Conservation (phyloP, 2,797 vertebrate genomes). For the Sebastes taczanowskii region DNA sequence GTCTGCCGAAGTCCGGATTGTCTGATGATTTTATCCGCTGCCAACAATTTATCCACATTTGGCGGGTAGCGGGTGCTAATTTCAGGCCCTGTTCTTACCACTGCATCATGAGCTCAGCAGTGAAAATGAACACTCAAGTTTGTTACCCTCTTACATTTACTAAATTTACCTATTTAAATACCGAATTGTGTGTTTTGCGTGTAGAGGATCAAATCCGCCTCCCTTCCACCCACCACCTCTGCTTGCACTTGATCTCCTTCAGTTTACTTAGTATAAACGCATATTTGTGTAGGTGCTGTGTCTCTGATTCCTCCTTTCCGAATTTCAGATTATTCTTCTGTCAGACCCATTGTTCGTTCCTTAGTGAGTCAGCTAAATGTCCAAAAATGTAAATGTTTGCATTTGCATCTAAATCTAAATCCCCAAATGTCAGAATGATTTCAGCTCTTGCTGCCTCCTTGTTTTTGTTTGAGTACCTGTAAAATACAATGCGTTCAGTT, state of each 20-base stretch:
- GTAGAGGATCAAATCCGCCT: conserved; percentile 29
- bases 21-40: too few relatives aligned
- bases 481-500: conserved; percentile 52
- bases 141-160: conserved; percentile 6
- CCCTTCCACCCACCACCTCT: conserved; percentile 37
- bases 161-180: conserved; percentile 30
- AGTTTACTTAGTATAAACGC: conserved; percentile 37
- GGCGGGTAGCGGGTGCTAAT: too few relatives aligned
- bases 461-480: conserved; percentile 8
- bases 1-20: too few relatives aligned
- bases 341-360: neutral
- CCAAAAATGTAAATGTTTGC: conserved; percentile 39
- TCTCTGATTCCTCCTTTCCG: conserved; percentile 6
- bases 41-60: too few relatives aligned
- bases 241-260: conserved; percentile 16
- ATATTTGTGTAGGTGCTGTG: conserved; percentile 19
- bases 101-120: neutral
- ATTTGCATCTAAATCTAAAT: conserved; percentile 40
- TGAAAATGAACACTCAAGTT: conserved; percentile 1
- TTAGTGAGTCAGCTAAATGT: conserved; percentile 31
- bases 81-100: too few relatives aligned
- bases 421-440: neutral
- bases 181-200: conserved; percentile 17
- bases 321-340: conserved; percentile 36
- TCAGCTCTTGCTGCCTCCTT: conserved; percentile 7